Base-by-base conservation (phyloP, 2,113 vertebrate species). In the Podilymbus podiceps region DNA sequence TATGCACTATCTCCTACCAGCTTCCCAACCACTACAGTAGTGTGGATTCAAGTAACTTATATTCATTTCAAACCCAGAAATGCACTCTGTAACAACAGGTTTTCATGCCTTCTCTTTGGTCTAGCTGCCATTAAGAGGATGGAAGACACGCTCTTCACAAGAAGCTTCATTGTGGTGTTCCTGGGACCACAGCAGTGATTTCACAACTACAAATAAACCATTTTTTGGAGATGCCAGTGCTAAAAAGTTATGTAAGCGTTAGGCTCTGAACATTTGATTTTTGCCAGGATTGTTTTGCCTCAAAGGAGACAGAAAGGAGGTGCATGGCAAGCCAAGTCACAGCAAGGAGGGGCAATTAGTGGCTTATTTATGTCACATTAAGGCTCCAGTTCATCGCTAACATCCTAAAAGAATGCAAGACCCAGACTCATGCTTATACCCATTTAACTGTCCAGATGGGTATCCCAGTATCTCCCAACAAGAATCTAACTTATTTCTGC, bases 61-160 rank as follows among this genome's bases (percentile, higher is more conserved):
- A 83, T 47, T 12, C 67, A 73, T 16, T 38, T 63, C n/a, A 73
- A 16, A 66, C 20, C 0, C 46, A 77, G 53, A 42, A 81, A 67
- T 0, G 0, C 4, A 21, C 44, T 55, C 56, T 15, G 30, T 8
- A 73, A n/a, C 17, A 49, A 6, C 27, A 82, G 58, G 44, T 19
- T 73, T 50, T 55, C 44, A 50, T 0, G 3, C 23, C 64, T 63
- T 20, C 31, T 2, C 25, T 72, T 35, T 15, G 5, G 18, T 46
- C 52, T 56, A 8, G 44, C 52, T 55, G 22, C 25, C 31, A 7
- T 33, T 11, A 15, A 21, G n/a, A 49, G 40, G 60, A 44, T 23
- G 17, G 47, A 62, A 84, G 33, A 47, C 44, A 69, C 0, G 0
- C 10, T 40, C 40, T 44, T 23, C 5, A 1, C 30, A n/a, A 81